These are phyloP conservation scores for Rhagonycha lutea DNA, from an alignment of 2,888 invertebrate species.

Conservation along the genomic window DNA sequence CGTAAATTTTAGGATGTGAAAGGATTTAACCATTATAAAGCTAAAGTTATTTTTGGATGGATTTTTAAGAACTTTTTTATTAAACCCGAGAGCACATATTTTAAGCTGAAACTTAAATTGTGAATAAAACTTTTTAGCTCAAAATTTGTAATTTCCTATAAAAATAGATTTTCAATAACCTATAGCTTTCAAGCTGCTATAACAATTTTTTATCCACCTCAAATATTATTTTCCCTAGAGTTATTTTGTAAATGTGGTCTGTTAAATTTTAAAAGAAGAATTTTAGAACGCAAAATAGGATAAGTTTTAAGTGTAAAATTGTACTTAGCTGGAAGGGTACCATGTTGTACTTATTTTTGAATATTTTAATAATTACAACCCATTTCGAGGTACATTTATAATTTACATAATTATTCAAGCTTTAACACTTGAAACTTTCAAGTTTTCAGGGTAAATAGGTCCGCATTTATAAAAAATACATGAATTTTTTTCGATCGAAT, in stretches of 20 bases:
- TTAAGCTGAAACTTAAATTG: not conserved
- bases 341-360: not conserved
- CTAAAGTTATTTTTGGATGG: not conserved
- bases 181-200: not conserved
- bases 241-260: not conserved
- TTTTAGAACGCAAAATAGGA: not conserved
- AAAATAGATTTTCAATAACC: not conserved
- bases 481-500: not conserved
- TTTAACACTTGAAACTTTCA: not conserved
- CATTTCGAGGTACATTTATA: not conserved
- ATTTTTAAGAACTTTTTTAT: not conserved
- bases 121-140: not conserved
- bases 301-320: not conserved
- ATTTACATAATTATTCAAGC: not conserved
- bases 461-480: not conserved
- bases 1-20: not conserved
- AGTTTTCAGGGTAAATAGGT: not conserved
- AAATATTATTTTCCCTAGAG: not conserved
- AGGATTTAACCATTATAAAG: not conserved
- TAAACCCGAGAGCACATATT: not conserved
- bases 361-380: not conserved
- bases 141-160: not conserved
- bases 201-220: not conserved
- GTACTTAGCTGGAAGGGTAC: not conserved
- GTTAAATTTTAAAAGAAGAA: not conserved